Base-by-base conservation (phyloP, 1,140 invertebrate genomes). In the Trinorchestia longiramus region DNA sequence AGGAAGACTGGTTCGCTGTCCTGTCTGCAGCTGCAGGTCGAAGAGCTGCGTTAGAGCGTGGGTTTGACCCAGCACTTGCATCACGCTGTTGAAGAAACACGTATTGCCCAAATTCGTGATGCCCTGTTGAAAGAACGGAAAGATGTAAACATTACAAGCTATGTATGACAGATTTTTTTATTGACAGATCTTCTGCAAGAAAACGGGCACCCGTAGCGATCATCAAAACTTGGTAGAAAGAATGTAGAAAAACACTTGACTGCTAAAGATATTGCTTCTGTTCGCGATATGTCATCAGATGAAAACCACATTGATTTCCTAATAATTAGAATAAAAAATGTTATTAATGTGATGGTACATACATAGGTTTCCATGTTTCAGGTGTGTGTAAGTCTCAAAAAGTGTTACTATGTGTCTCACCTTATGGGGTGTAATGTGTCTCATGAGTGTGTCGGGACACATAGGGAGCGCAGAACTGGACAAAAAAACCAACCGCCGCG, bases 1-100 rank as follows among this genome's bases (percentile, higher is more conserved):
- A 95, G 96, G 95, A 96, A 97, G 97, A 97, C 97, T 97, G 97
- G 97, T 96, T 17, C 95, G 87, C 94, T 97, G 96, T 44, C 96
- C 96, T 3, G 98, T 98, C 96, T 98, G 97, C 95, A 98, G 98
- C 96, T 97, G 97, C 47, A 97, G 97, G 97, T 98, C 98, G 94
- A 99, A 97, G 42, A 98, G 97, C 97, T 98, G 97, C 62, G 98
- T 97, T 90, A 99, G 97, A 97, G 98, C 98, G 43, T 98, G 98
- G 40, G 99, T 99, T 97, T 99, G 99, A 42, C 98, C 98, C 96
- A 99, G 97, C 97, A 98, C 98, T 97, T 99, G 99, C 97, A 99
- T 98, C 6, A 99, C 99, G 87, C 99, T 98, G 98, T 99, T 99
- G 97, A 99, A 99, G 97, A 99, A 99, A 97, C 99, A 99, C 0